Evolutionary conservation across 2,113 vertebrate species (phyloP).

Genomic region (Patagioenas fasciata): DNA sequence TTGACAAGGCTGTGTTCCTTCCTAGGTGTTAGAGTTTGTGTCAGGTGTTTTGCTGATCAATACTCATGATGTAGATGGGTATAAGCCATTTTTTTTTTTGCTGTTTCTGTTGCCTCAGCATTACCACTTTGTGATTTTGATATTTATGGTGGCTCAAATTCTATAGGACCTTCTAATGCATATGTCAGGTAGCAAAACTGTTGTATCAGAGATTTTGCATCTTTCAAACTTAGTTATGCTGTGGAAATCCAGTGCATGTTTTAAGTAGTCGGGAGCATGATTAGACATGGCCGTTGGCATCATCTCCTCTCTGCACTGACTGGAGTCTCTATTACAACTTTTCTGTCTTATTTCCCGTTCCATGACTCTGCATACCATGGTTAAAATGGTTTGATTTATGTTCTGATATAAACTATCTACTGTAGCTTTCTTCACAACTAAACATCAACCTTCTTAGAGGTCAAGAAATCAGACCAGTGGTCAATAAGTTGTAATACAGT

Average conservation of each 20-base stretch:
- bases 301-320: background rate
- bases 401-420: background rate
- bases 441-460: background rate
- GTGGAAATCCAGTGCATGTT: background rate
- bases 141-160: background rate
- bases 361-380: background rate
- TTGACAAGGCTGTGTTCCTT: background rate
- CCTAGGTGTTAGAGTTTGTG: background rate
- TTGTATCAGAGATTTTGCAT: background rate
- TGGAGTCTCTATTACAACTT: background rate
- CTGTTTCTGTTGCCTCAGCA: background rate
- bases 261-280: background rate
- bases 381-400: background rate
- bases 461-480: background rate
- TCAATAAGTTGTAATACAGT: background rate
- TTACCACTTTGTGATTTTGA: background rate
- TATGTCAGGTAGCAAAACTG: background rate
- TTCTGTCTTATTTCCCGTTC: background rate
- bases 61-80: background rate
- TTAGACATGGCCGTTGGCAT: background rate
- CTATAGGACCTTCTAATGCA: background rate
- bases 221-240: background rate
- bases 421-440: background rate
- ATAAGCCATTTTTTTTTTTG: background rate
- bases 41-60: background rate